Evolutionary conservation across 2,797 vertebrate species (phyloP).

Genomic region (Danio choprae): DNA sequence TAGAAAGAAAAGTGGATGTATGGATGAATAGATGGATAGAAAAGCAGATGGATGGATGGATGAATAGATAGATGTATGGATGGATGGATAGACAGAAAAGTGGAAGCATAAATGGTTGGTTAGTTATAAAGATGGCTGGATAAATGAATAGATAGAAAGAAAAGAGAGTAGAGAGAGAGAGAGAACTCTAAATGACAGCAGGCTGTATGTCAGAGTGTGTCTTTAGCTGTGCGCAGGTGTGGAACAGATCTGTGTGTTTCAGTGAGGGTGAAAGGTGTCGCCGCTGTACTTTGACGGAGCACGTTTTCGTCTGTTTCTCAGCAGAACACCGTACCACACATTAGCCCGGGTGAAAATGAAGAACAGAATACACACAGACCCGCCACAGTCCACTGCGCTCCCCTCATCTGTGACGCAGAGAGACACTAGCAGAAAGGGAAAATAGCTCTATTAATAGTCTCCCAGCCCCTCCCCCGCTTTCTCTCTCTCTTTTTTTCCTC

Average conservation of each 20-base stretch:
- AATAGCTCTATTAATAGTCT: constrained; percentile 75
- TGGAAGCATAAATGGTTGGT: too few species aligned
- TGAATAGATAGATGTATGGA: neutral
- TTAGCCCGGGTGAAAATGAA: constrained; percentile 29
- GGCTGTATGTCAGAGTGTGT: neutral
- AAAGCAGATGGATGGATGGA: neutral
- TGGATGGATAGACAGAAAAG: neutral
- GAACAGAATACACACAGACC: constrained; percentile 40
- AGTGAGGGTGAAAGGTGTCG: neutral
- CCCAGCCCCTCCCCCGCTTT: constrained; percentile 20
- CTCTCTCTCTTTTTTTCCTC: constrained; percentile 20
- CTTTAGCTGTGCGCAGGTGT: too few species aligned
- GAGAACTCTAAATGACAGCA: neutral
- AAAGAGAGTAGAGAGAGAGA: neutral
- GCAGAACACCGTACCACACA: neutral
- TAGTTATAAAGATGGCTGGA: too few species aligned
- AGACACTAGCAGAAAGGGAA: constrained; percentile 61
- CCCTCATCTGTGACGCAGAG: constrained; percentile 41
- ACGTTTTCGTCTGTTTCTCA: neutral
- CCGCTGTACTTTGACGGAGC: neutral
- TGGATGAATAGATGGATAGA: too few species aligned
- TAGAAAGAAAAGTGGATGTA: neutral
- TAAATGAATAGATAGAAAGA: too few species aligned
- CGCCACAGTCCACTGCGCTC: constrained; percentile 34
- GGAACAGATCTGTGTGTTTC: neutral